phyloP scores from a whole-genome alignment of 2,888 invertebrate species.

The Cephus pulcher region DNA sequence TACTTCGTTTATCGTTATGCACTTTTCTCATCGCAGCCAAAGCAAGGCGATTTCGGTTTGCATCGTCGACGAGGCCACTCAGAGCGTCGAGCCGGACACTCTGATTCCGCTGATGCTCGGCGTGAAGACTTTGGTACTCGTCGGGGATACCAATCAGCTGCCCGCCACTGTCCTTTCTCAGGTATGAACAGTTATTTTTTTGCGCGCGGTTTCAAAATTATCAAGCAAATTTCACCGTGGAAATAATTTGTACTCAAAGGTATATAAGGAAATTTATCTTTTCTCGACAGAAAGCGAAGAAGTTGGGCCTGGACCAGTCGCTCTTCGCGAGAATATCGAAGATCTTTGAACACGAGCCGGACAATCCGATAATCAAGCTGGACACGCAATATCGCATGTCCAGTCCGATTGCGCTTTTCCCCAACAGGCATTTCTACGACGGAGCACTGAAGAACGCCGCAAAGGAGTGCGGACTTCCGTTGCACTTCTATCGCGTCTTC shows the following conservation, averaged over 20 bases:
- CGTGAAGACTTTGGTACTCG: slow-evolving; percentile 78
- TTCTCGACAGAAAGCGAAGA: slow-evolving; percentile 72
- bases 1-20: no score
- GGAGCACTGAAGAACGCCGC: slow-evolving; percentile 63
- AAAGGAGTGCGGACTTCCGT: slow-evolving; percentile 40
- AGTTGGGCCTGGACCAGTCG: slow-evolving; percentile 76
- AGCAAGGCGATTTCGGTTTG: slow-evolving; percentile 61
- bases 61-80: slow-evolving; percentile 86
- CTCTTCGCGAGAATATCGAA: slow-evolving; percentile 78
- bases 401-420: slow-evolving; percentile 79
- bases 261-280: not conserved
- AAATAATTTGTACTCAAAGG: not conserved
- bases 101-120: slow-evolving; percentile 80
- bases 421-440: slow-evolving; percentile 77
- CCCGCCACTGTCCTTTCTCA: slow-evolving; percentile 81
- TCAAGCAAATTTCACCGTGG: no score
- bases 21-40: no score
- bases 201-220: not conserved
- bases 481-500: slow-evolving; percentile 72
- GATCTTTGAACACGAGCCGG: slow-evolving; percentile 66
- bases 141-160: slow-evolving; percentile 86
- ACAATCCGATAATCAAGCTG: slow-evolving; percentile 68
- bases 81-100: slow-evolving; percentile 82
- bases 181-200: slow-evolving; percentile 63
- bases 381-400: slow-evolving; percentile 86